A percentile compares a stretch with the other conserved stretches of the same genome.
Evolutionary conservation across 2,797 vertebrate genomes (phyloP).

Genomic region (Danio tinwini): DNA sequence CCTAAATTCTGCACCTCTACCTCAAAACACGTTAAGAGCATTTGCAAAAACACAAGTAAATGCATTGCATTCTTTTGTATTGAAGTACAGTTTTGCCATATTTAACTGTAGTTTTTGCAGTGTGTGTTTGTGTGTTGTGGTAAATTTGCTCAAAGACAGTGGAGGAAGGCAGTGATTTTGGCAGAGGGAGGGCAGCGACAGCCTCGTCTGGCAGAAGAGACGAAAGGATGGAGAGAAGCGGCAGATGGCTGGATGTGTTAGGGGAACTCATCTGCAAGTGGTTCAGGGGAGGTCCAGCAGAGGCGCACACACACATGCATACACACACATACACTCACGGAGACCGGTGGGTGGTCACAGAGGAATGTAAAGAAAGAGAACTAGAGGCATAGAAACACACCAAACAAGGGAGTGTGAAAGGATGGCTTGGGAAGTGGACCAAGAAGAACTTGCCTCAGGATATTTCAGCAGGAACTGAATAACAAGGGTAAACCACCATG

Average conservation of each 20-base stretch:
- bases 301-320: not conserved
- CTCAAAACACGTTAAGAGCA: too few species aligned
- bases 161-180: slow-evolving; percentile 49
- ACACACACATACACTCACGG: not conserved
- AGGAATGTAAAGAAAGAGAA: slow-evolving; percentile 19
- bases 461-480: slow-evolving; percentile 34
- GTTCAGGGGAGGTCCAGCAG: slow-evolving; percentile 45
- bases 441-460: slow-evolving; percentile 37
- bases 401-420: slow-evolving; percentile 19
- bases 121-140: slow-evolving; percentile 21
- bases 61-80: not conserved
- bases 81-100: not conserved
- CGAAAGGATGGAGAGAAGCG: slow-evolving; percentile 39
- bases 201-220: slow-evolving; percentile 42
- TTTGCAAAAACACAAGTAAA: too few species aligned
- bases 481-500: slow-evolving; percentile 33
- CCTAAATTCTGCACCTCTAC: too few species aligned
- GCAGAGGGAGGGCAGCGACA: slow-evolving; percentile 40
- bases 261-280: slow-evolving; percentile 55
- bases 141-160: slow-evolving; percentile 25
- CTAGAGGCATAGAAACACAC: not conserved
- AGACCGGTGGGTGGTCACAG: slow-evolving; percentile 16
- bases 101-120: not conserved
- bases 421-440: slow-evolving; percentile 30
- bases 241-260: slow-evolving; percentile 59